phyloP scores from a whole-genome alignment of 35 echinoderm and acorn worm genomes.

The Apostichopus parvimensis region DNA sequence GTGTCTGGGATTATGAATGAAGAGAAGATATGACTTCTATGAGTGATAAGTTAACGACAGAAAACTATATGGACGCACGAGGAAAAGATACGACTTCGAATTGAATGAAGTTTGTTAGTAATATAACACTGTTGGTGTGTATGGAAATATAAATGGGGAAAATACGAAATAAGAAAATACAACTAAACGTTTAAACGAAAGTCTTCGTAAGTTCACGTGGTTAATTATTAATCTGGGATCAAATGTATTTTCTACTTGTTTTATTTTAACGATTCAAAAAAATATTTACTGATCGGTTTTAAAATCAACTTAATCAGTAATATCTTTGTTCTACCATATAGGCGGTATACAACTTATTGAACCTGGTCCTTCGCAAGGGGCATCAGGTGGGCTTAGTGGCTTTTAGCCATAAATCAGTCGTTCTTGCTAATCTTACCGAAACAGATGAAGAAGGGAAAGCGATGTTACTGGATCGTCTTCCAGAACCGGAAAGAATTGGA shows the following conservation, averaged over 20 bases:
- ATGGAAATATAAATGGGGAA: too few species aligned
- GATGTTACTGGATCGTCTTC: background rate
- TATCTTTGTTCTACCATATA: background rate
- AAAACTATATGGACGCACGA: background rate
- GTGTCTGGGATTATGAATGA: too few species aligned
- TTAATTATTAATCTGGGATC: too few species aligned
- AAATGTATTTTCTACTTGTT: too few species aligned
- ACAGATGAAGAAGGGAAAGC: conserved; percentile 4
- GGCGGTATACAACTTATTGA: conserved; percentile 43
- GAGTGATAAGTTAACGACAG: conserved; percentile 23
- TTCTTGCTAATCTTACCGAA: conserved; percentile 26
- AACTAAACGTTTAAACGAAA: too few species aligned
- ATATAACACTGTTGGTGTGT: too few species aligned
- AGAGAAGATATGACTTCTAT: conserved; percentile 46
- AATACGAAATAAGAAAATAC: too few species aligned
- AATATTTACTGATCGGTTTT: too few species aligned
- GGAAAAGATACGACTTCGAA: too few species aligned
- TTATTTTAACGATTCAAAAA: too few species aligned
- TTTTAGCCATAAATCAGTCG: background rate
- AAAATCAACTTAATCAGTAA: too few species aligned
- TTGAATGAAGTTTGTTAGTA: background rate
- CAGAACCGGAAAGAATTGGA: conserved; percentile 23
- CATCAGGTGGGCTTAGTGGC: conserved; percentile 22
- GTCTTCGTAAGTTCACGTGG: too few species aligned
- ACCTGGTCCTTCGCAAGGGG: conserved; percentile 31